Percentiles rank a stretch among this genome's conserved stretches.
phyloP scores from a whole-genome alignment of 2,888 invertebrate species.

The Amphipyra berbera region DNA sequence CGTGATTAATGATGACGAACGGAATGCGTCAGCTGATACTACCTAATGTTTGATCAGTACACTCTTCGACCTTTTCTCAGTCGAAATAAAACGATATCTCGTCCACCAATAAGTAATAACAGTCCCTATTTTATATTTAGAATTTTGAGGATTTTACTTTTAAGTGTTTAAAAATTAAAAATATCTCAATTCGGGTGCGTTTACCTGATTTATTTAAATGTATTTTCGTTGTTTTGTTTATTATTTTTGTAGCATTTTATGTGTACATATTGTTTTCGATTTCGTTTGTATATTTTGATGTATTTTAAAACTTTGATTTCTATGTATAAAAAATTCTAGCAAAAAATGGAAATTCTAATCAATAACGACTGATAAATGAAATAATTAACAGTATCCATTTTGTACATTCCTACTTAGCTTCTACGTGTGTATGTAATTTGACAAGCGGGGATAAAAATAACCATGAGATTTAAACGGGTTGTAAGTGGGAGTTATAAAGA shows the following conservation, averaged over 20 bases:
- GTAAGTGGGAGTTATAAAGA: slow-evolving; percentile 24
- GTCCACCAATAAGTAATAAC: slow-evolving; percentile 38
- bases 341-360: slow-evolving; percentile 42
- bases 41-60: slow-evolving; percentile 37
- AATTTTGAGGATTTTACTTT: slow-evolving; percentile 16
- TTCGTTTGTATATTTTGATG: slow-evolving; percentile 51
- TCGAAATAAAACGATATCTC: slow-evolving; percentile 28
- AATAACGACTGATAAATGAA: slow-evolving; percentile 54
- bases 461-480: slow-evolving; percentile 23
- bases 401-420: slow-evolving; percentile 52
- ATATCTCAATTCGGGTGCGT: slow-evolving; percentile 40
- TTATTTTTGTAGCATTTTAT: slow-evolving; percentile 56
- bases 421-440: slow-evolving; percentile 35
- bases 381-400: slow-evolving; percentile 40
- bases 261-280: slow-evolving; percentile 59
- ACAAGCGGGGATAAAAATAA: slow-evolving; percentile 23
- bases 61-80: slow-evolving; percentile 22
- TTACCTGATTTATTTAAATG: slow-evolving; percentile 33
- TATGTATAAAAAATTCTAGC: slow-evolving; percentile 31
- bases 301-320: slow-evolving; percentile 19
- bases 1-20: slow-evolving; percentile 45
- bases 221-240: slow-evolving; percentile 52
- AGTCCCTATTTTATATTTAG: slow-evolving; percentile 29
- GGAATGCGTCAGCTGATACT: slow-evolving; percentile 40
- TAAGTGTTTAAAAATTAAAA: slow-evolving; percentile 42